Conservation (phyloP, 2,888 invertebrate species). For the Stratiomys singularior region DNA sequence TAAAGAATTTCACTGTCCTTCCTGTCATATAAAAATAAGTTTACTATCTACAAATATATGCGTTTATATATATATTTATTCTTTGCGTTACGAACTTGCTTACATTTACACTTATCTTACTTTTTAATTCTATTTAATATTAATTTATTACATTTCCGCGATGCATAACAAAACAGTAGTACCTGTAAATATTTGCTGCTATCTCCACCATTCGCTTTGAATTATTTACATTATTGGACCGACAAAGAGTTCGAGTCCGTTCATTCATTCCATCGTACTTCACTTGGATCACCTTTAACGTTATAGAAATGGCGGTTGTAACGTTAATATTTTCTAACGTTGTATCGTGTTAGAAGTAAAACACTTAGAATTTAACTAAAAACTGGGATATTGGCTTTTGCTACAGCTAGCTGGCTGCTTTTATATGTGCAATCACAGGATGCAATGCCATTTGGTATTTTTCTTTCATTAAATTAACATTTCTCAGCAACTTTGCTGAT, state of each 20-base stretch:
- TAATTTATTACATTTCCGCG: constrained; percentile 7
- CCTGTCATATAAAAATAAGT: constrained; percentile 42
- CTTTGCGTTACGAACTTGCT: background rate
- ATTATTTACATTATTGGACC: background rate
- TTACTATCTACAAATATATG: constrained; percentile 12
- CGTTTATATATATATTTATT: background rate
- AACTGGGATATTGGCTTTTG: background rate
- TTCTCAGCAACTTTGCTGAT: background rate
- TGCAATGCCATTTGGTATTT: background rate
- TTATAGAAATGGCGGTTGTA: too few species aligned
- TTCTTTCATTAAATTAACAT: background rate
- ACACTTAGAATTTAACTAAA: background rate
- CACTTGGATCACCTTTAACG: too few species aligned
- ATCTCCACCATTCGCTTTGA: background rate
- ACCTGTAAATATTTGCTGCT: background rate
- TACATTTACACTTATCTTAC: background rate
- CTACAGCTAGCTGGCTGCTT: too few species aligned
- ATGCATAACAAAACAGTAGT: constrained; percentile 5
- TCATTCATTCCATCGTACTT: too few species aligned
- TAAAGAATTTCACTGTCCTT: background rate
- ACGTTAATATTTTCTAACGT: too few species aligned
- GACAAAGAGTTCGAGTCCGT: too few species aligned
- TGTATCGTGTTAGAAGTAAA: background rate
- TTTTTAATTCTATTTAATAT: background rate
- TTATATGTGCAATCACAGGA: too few species aligned